Percentiles rank a stretch among this genome's conserved stretches.
Evolutionary conservation across 2,888 invertebrate species (phyloP).

Genomic region (Plutella xylostella): DNA sequence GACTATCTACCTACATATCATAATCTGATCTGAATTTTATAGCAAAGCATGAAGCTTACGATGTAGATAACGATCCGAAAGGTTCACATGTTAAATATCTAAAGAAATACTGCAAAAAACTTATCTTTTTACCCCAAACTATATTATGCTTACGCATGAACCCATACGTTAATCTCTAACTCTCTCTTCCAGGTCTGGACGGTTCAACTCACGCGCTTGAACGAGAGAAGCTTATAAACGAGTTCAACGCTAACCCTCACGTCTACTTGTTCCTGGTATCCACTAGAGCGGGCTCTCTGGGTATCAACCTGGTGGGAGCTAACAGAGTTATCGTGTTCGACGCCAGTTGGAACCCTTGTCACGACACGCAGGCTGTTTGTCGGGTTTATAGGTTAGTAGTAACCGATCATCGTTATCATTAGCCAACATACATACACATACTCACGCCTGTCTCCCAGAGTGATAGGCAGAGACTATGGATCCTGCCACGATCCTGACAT

Average conservation of each 20-base stretch:
- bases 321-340: conserved; percentile 98
- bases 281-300: conserved; percentile 95
- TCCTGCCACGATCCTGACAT: too few species aligned
- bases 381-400: conserved; percentile 80
- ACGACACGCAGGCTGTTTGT: conserved; percentile 98
- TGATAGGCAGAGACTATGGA: too few species aligned
- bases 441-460: too few species aligned
- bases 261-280: conserved; percentile 95
- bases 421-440: too few species aligned
- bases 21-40: too few species aligned
- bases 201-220: conserved; percentile 96
- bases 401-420: too few species aligned
- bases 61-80: too few species aligned
- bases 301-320: conserved; percentile 97
- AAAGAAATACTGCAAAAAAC: too few species aligned
- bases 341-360: conserved; percentile 99
- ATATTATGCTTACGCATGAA: not conserved
- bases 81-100: too few species aligned
- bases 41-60: too few species aligned
- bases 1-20: not conserved
- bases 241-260: conserved; percentile 91
- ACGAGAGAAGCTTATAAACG: conserved; percentile 94
- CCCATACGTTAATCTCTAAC: not conserved
- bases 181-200: conserved; percentile 81
- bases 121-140: too few species aligned